A percentile compares a stretch with the other conserved stretches of the same genome.
Conservation (phyloP, 30 jellyfish, hydroid and myxozoan genomes). For the Aurelia sp. region DNA sequence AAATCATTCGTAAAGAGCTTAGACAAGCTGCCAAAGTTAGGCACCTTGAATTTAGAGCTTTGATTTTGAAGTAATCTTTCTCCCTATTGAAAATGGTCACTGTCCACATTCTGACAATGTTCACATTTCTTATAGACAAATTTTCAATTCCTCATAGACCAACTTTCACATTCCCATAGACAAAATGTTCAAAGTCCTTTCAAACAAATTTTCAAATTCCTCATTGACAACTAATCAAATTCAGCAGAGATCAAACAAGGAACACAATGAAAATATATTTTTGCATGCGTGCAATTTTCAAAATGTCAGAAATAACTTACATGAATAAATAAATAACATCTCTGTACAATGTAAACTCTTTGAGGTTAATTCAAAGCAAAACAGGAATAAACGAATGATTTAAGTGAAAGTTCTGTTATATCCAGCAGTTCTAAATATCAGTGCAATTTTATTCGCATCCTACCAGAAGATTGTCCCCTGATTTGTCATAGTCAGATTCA, state of each 20-base stretch:
- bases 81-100: too few species aligned
- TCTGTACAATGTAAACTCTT: slow-evolving; percentile 7
- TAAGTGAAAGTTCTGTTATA: slow-evolving; percentile 51
- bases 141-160: background rate
- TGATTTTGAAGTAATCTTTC: too few species aligned
- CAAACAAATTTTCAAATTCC: too few species aligned
- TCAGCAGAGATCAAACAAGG: too few species aligned
- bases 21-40: too few species aligned
- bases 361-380: background rate
- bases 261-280: too few species aligned
- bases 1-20: slow-evolving; percentile 36
- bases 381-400: slow-evolving; percentile 57
- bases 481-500: slow-evolving; percentile 88
- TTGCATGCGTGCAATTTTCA: too few species aligned
- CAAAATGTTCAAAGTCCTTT: too few species aligned
- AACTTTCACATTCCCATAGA: too few species aligned
- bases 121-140: slow-evolving; percentile 31
- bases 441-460: slow-evolving; percentile 50
- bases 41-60: too few species aligned
- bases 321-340: background rate
- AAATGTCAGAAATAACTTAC: background rate
- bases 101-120: slow-evolving; percentile 9
- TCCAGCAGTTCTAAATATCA: slow-evolving; percentile 1
- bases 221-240: too few species aligned
- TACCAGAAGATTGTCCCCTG: slow-evolving; percentile 96